phyloP scores from a whole-genome alignment of 2,113 vertebrate genomes.

The Spea multiplicata region DNA sequence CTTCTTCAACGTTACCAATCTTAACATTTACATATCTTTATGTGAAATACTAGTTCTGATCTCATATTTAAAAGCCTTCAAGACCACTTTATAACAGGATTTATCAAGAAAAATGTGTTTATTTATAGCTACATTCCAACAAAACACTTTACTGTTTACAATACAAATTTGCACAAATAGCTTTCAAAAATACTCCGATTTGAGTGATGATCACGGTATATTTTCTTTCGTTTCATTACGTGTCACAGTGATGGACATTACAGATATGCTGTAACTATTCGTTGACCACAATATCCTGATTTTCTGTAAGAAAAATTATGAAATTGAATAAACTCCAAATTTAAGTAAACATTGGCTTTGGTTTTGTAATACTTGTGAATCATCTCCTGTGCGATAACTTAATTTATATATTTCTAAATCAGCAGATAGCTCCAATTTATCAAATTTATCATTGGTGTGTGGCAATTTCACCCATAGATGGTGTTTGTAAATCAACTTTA shows the following conservation, averaged over 20 bases:
- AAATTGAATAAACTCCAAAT: constrained; percentile 2
- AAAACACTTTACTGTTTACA: not conserved
- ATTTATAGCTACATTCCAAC: not conserved
- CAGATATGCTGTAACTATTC: not conserved
- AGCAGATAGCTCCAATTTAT: too few relatives aligned
- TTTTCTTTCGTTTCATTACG: not conserved
- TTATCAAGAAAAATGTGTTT: too few relatives aligned
- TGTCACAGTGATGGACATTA: not conserved
- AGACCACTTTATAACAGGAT: too few relatives aligned
- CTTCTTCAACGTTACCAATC: too few relatives aligned
- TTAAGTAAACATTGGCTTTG: not conserved
- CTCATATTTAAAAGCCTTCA: too few relatives aligned
- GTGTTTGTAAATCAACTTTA: too few relatives aligned
- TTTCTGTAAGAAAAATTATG: constrained; percentile 7
- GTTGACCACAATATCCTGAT: constrained; percentile 13
- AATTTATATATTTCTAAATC: too few relatives aligned
- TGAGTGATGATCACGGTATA: not conserved
- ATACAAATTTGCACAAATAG: not conserved
- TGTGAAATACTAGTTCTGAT: too few relatives aligned
- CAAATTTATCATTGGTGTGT: too few relatives aligned
- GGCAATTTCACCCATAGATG: too few relatives aligned
- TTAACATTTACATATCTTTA: too few relatives aligned
- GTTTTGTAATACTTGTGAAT: not conserved
- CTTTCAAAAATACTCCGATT: not conserved
- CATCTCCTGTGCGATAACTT: not conserved